A percentile compares a stretch with the other conserved stretches of the same genome.
phyloP scores from a whole-genome alignment of 2,888 invertebrate genomes.

The Idaea dimidiata region DNA sequence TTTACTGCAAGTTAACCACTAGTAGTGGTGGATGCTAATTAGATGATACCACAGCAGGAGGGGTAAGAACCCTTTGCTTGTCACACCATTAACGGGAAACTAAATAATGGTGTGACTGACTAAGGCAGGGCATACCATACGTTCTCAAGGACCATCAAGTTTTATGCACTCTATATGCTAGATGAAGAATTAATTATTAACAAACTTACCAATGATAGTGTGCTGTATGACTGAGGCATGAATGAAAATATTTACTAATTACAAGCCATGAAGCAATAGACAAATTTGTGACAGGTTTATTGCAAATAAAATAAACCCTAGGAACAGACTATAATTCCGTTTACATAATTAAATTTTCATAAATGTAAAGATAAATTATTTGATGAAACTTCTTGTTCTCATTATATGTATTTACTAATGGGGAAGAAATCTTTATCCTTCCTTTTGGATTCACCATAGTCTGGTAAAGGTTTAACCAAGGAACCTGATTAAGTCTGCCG shows the following conservation, averaged over 20 bases:
- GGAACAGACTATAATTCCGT: background rate
- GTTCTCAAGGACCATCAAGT: too few species aligned
- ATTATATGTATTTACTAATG: background rate
- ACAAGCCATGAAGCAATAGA: constrained; percentile 9
- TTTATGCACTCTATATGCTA: background rate
- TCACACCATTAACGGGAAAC: too few species aligned
- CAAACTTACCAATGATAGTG: constrained; percentile 23
- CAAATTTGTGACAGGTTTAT: background rate
- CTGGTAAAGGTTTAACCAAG: background rate
- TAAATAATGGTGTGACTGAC: too few species aligned
- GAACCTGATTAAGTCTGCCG: background rate
- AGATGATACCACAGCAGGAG: too few species aligned
- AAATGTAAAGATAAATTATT: background rate
- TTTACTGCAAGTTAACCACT: too few species aligned
- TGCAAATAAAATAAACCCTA: background rate
- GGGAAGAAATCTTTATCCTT: too few species aligned
- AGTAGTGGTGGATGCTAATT: too few species aligned
- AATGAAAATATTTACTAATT: constrained; percentile 22
- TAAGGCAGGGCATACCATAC: too few species aligned
- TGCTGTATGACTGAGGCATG: constrained; percentile 29
- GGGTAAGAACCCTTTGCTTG: too few species aligned
- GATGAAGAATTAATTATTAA: background rate
- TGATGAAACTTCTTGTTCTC: background rate
- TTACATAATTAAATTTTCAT: background rate
- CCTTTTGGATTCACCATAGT: too few species aligned